A percentile compares a stretch with the other conserved stretches of the same genome.
phyloP scores from a whole-genome alignment of 2,888 invertebrate genomes.

The Alloscopus bannaensis region DNA sequence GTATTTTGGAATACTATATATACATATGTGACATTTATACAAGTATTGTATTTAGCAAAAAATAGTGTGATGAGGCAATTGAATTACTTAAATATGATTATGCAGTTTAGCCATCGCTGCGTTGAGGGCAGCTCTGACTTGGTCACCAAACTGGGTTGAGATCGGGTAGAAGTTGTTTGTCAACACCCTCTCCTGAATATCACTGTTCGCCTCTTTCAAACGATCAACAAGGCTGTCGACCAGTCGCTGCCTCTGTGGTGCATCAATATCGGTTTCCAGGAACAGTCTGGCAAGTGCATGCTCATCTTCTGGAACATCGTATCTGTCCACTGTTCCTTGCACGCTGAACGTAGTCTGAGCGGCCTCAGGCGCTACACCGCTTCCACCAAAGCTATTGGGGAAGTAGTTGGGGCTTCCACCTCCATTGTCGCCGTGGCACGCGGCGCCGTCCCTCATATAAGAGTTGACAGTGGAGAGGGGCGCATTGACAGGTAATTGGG shows the following conservation, averaged over 20 bases:
- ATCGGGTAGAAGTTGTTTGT: conserved; percentile 36
- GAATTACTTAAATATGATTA: too few relatives aligned
- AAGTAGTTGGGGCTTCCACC: conserved; percentile 95
- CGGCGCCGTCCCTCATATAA: conserved; percentile 91
- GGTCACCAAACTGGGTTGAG: conserved; percentile 20
- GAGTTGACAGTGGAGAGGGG: conserved; percentile 80
- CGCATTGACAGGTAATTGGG: conserved; percentile 96
- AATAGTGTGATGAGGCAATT: too few relatives aligned
- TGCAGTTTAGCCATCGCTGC: neutral
- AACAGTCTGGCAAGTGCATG: conserved; percentile 88
- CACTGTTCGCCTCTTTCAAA: conserved; percentile 4
- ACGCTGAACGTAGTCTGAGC: conserved; percentile 80
- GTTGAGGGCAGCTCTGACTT: conserved; percentile 3
- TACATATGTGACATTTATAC: too few relatives aligned
- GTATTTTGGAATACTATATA: too few relatives aligned
- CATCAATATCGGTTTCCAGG: conserved; percentile 86
- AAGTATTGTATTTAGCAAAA: too few relatives aligned
- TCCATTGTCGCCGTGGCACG: conserved; percentile 84
- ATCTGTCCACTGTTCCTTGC: conserved; percentile 85
- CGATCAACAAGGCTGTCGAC: conserved; percentile 14
- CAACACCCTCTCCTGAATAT: conserved; percentile 7
- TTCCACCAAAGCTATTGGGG: conserved; percentile 96
- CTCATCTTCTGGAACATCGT: conserved; percentile 92
- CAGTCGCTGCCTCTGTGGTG: conserved; percentile 80
- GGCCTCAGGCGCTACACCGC: conserved; percentile 75